A percentile compares a stretch with the other conserved stretches of the same genome.
These are phyloP conservation scores for Heliconius cydno DNA, from an alignment of 2,888 invertebrate species.

Conservation along the genomic window DNA sequence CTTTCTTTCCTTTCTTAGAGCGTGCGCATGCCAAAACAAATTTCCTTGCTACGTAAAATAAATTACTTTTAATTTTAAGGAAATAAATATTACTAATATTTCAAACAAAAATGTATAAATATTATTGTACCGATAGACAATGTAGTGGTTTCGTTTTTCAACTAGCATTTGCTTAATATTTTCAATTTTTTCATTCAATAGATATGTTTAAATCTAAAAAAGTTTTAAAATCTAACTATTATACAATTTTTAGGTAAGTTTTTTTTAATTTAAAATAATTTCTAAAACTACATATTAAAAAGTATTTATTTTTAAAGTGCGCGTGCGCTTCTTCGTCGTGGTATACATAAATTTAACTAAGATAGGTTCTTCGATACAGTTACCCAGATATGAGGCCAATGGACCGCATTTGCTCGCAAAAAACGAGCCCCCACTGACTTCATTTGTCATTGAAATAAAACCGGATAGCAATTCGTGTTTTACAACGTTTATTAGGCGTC, in stretches of 20 bases:
- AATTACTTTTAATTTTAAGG: too few relatives aligned
- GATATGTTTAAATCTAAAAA: too few relatives aligned
- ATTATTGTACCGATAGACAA: too few relatives aligned
- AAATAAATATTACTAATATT: neutral
- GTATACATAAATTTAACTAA: conserved; percentile 15
- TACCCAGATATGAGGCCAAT: conserved; percentile 55
- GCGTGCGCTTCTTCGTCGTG: neutral
- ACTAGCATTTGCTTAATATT: too few relatives aligned
- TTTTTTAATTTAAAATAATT: neutral
- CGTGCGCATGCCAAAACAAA: neutral
- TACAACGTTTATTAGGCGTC: conserved; percentile 38
- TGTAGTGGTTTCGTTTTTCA: too few relatives aligned
- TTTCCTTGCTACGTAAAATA: neutral
- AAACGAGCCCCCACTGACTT: conserved; percentile 48
- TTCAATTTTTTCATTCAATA: too few relatives aligned
- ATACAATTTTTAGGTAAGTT: too few relatives aligned
- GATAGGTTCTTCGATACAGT: conserved; percentile 55
- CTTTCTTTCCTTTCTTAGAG: conserved; percentile 18
- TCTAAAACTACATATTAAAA: neutral
- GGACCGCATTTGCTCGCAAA: conserved; percentile 47
- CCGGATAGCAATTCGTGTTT: conserved; percentile 27
- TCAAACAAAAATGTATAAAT: too few relatives aligned
- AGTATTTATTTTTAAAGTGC: neutral
- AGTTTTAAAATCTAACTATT: too few relatives aligned
- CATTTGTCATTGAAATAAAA: conserved; percentile 45